Evolutionary conservation across 2,888 invertebrate species (phyloP).

Genomic region (Cataglyphis altisquamis): DNA sequence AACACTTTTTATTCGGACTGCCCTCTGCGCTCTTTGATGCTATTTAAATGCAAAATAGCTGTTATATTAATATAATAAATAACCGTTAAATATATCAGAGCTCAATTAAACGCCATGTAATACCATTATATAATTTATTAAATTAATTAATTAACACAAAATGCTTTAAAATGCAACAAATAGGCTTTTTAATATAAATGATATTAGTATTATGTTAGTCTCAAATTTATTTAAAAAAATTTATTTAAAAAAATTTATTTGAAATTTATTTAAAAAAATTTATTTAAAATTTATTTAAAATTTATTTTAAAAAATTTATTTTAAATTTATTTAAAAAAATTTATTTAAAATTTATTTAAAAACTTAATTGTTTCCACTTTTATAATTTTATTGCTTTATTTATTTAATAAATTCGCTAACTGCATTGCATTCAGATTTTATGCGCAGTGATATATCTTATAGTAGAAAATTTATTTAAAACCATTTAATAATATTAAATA

Average conservation of each 20-base stretch:
- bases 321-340: neutral
- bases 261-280: neutral
- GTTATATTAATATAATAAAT: neutral
- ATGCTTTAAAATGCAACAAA: neutral
- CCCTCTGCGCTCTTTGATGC: neutral
- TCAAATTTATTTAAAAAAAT: neutral
- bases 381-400: neutral
- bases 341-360: neutral
- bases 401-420: neutral
- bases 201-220: neutral
- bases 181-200: neutral
- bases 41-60: neutral
- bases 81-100: neutral
- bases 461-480: neutral
- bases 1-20: neutral
- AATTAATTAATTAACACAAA: neutral
- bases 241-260: neutral
- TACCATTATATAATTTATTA: neutral
- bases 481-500: constrained; percentile 18
- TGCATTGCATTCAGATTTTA: constrained; percentile 3
- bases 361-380: neutral
- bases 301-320: neutral
- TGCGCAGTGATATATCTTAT: neutral
- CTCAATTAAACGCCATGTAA: neutral
- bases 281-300: neutral